phyloP scores from a whole-genome alignment of 2,888 invertebrate genomes.

The Nebria brevicollis region DNA sequence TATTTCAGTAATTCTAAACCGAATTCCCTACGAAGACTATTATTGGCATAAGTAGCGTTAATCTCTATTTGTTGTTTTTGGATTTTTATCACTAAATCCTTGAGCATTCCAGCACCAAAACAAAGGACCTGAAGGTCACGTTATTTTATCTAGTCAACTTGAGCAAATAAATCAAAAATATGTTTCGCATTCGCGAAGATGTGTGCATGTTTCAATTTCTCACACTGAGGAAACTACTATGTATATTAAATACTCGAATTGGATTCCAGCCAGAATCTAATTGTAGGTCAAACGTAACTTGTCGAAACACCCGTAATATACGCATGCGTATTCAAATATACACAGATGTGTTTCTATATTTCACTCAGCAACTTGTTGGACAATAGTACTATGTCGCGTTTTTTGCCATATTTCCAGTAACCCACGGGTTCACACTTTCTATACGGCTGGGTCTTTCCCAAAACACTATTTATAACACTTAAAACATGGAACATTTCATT shows the following conservation, averaged over 20 bases:
- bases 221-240: neutral
- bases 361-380: conserved; percentile 13
- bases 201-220: no score
- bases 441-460: no score
- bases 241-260: neutral
- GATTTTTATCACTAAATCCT: no score
- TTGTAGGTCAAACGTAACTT: conserved; percentile 29
- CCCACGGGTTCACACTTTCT: neutral
- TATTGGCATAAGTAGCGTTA: no score
- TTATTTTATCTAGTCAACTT: no score
- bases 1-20: neutral
- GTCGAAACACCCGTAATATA: neutral
- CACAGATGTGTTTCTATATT: neutral
- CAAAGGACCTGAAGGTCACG: no score
- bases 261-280: conserved; percentile 21
- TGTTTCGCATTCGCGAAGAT: no score
- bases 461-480: neutral
- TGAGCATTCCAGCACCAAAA: no score
- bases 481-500: neutral
- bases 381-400: neutral
- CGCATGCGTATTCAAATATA: conserved; percentile 2
- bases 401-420: neutral
- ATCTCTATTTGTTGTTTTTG: no score
- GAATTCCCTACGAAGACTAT: no score
- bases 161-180: no score